phyloP scores from a whole-genome alignment of 2,797 vertebrate genomes.

The Acrossocheilus fasciatus region DNA sequence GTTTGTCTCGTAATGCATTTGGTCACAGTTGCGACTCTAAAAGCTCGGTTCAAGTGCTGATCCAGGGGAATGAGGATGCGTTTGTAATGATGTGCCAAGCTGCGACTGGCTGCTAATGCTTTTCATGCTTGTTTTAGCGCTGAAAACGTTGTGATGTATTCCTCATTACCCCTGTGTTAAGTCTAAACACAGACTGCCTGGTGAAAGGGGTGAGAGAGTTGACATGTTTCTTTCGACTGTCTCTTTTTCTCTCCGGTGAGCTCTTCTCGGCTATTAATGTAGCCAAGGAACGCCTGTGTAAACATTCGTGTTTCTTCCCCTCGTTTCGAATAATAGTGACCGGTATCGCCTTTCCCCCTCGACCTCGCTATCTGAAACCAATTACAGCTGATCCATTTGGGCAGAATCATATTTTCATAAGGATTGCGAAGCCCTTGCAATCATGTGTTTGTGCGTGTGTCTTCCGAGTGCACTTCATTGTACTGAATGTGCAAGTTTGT shows the following conservation, averaged over 20 bases:
- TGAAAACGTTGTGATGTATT: slow-evolving; percentile 77
- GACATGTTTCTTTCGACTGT: slow-evolving; percentile 62
- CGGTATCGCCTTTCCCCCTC: slow-evolving; percentile 93
- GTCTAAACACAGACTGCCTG: slow-evolving; percentile 69
- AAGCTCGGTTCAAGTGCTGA: slow-evolving; percentile 45
- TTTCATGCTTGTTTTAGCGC: slow-evolving; percentile 82
- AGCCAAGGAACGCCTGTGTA: slow-evolving; percentile 93
- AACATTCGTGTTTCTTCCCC: slow-evolving; percentile 94
- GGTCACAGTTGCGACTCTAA: slow-evolving; percentile 55
- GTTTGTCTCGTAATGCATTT: slow-evolving; percentile 59
- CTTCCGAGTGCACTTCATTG: slow-evolving; percentile 58
- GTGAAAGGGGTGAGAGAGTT: slow-evolving; percentile 51
- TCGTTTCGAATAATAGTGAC: slow-evolving; percentile 92
- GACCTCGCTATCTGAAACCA: slow-evolving; percentile 99
- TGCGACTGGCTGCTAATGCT: slow-evolving; percentile 72
- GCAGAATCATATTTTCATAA: slow-evolving; percentile 99
- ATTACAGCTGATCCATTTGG: slow-evolving; percentile 99
- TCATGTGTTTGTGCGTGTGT: slow-evolving; percentile 59
- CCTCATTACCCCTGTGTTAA: slow-evolving; percentile 75
- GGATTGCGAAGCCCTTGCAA: slow-evolving; percentile 84
- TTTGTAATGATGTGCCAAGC: slow-evolving; percentile 75
- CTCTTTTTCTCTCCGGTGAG: slow-evolving; percentile 69
- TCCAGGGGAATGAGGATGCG: slow-evolving; percentile 56
- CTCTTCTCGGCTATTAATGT: slow-evolving; percentile 86
- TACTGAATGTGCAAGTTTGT: slow-evolving; percentile 60